Conservation (phyloP, 2,797 vertebrate species). For the Tadarida brasiliensis region DNA sequence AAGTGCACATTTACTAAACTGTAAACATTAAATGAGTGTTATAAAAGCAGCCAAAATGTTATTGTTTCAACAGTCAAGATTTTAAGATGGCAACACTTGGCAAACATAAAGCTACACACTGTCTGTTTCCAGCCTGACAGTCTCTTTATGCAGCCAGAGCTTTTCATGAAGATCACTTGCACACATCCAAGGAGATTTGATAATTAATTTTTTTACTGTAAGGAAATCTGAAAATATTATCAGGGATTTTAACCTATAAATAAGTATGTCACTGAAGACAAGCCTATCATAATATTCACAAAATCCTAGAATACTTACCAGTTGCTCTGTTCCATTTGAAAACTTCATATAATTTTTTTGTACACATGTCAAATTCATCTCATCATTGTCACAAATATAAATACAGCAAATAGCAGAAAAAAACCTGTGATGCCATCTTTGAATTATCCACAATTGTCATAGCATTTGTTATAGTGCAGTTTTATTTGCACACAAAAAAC, state of each 20-base stretch:
- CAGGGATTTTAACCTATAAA: slow-evolving; percentile 31
- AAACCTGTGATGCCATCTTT: slow-evolving; percentile 68
- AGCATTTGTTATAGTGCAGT: slow-evolving; percentile 78
- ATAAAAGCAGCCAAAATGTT: slow-evolving; percentile 83
- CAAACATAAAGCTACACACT: slow-evolving; percentile 74
- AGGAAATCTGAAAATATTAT: slow-evolving; percentile 30
- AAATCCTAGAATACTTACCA: not conserved
- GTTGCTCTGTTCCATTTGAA: slow-evolving; percentile 75
- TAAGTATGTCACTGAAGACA: not conserved
- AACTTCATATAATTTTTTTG: slow-evolving; percentile 76
- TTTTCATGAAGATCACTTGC: slow-evolving; percentile 55
- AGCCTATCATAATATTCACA: slow-evolving; percentile 43
- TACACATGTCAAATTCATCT: slow-evolving; percentile 76
- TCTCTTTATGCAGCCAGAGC: slow-evolving; percentile 41
- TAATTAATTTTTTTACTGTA: slow-evolving; percentile 38
- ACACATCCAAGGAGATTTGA: not conserved
- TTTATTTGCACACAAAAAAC: slow-evolving; percentile 78
- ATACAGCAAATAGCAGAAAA: slow-evolving; percentile 75
- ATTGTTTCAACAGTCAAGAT: slow-evolving; percentile 82
- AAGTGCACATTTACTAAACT: slow-evolving; percentile 82
- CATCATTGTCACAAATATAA: slow-evolving; percentile 78
- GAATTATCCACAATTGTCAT: slow-evolving; percentile 56
- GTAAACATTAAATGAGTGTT: slow-evolving; percentile 82
- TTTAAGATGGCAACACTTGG: slow-evolving; percentile 82
- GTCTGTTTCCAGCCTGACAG: slow-evolving; percentile 72